Percentiles rank a stretch among this genome's conserved stretches.
Evolutionary conservation across 2,797 vertebrate genomes (phyloP).

Genomic region (Chelmon rostratus): DNA sequence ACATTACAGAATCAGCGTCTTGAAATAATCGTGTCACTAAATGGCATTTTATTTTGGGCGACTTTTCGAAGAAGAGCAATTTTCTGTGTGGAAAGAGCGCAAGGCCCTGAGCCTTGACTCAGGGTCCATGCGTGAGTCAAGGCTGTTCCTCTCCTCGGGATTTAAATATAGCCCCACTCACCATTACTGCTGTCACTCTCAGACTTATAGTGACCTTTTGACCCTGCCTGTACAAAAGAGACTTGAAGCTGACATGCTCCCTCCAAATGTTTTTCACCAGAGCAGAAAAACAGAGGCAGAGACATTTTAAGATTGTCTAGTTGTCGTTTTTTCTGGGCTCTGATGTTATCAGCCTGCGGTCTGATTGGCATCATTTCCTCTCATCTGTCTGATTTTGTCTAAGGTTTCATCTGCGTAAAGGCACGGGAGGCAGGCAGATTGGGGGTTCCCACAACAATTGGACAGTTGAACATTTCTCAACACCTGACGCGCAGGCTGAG

Average conservation of each 20-base stretch:
- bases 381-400: slow-evolving; percentile 27
- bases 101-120: not conserved
- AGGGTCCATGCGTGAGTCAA: slow-evolving; percentile 68
- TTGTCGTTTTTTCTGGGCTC: not conserved
- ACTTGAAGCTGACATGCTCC: slow-evolving; percentile 65
- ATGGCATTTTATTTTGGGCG: slow-evolving; percentile 48
- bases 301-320: slow-evolving; percentile 4
- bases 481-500: slow-evolving; percentile 59
- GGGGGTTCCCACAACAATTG: slow-evolving; percentile 48
- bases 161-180: slow-evolving; percentile 77
- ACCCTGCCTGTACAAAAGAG: slow-evolving; percentile 72
- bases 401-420: not conserved
- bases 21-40: slow-evolving; percentile 43
- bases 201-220: slow-evolving; percentile 73
- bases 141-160: slow-evolving; percentile 64
- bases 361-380: slow-evolving; percentile 20
- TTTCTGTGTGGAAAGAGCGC: slow-evolving; percentile 67
- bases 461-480: slow-evolving; percentile 53
- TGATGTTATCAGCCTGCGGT: not conserved
- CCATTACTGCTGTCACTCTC: slow-evolving; percentile 76
- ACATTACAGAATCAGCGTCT: slow-evolving; percentile 36
- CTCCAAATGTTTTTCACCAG: slow-evolving; percentile 59
- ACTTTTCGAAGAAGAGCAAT: slow-evolving; percentile 31
- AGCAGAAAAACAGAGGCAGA: slow-evolving; percentile 32
- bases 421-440: slow-evolving; percentile 24